These are phyloP conservation scores for Menidia beryllina DNA, from an alignment of 2,113 vertebrate species.

Conservation along the genomic window DNA sequence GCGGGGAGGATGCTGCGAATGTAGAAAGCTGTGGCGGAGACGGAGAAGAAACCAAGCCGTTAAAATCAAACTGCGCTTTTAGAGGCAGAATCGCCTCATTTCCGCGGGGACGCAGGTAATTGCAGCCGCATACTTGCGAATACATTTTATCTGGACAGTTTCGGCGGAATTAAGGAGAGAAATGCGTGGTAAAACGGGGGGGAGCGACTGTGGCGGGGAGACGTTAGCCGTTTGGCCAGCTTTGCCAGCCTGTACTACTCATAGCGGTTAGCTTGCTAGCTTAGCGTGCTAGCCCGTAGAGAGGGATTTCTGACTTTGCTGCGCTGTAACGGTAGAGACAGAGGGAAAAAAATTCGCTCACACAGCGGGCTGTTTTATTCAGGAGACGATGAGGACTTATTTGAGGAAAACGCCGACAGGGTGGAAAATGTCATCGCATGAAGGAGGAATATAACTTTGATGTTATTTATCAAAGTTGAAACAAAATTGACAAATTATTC, in stretches of 20 bases:
- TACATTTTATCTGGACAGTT: constrained; percentile 7
- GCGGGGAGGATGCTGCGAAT: constrained; percentile 74
- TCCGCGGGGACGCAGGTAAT: constrained; percentile 53
- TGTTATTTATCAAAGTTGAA: constrained; percentile 37
- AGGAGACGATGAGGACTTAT: neutral
- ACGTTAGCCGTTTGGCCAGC: constrained; percentile 75
- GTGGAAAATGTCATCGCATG: neutral
- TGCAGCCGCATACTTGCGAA: constrained; percentile 16
- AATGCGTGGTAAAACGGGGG: constrained; percentile 37
- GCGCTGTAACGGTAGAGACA: constrained; percentile 46
- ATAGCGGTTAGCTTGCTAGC: constrained; percentile 68
- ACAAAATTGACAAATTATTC: constrained; percentile 67
- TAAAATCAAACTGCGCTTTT: constrained; percentile 56
- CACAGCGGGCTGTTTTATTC: constrained; percentile 39
- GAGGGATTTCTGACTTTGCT: constrained; percentile 65
- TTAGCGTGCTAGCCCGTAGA: constrained; percentile 59
- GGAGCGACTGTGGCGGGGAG: constrained; percentile 61
- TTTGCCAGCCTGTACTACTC: constrained; percentile 58
- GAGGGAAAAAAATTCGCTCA: constrained; percentile 22
- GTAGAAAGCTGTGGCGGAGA: constrained; percentile 52
- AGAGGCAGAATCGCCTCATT: constrained; percentile 20
- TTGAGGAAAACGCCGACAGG: neutral
- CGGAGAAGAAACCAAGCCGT: constrained; percentile 44
- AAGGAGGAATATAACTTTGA: neutral
- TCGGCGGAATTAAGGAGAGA: neutral